These are phyloP conservation scores for Laticauda colubrina DNA, from an alignment of 2,113 vertebrate genomes.

Conservation along the genomic window DNA sequence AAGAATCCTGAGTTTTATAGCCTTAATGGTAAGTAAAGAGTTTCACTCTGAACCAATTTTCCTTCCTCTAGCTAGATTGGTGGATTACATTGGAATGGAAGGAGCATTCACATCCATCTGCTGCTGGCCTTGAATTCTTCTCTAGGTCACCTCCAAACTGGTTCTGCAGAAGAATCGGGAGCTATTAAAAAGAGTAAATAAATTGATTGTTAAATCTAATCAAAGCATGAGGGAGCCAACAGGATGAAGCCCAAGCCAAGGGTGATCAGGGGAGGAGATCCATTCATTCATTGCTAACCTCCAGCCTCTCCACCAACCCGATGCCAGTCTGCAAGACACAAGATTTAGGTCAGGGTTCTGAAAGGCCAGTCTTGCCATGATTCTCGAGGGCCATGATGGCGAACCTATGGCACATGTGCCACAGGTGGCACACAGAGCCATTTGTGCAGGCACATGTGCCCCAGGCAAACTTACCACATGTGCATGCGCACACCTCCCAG, in stretches of 20 bases:
- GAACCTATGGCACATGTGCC: too few species aligned
- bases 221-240: too few species aligned
- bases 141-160: background rate
- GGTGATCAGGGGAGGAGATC: background rate
- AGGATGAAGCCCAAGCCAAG: background rate
- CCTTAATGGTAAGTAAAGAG: background rate
- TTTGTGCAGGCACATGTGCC: too few species aligned
- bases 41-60: background rate
- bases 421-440: too few species aligned
- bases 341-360: background rate
- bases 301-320: background rate
- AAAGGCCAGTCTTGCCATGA: too few species aligned
- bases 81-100: too few species aligned
- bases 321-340: background rate
- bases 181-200: background rate
- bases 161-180: background rate
- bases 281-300: background rate
- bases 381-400: too few species aligned
- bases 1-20: rapidly evolving
- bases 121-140: too few species aligned
- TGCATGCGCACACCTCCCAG: too few species aligned
- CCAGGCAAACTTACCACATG: too few species aligned
- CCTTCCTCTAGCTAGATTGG: too few species aligned
- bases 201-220: background rate
- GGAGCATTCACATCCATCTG: too few species aligned